These are phyloP conservation scores for Limanda limanda DNA, from an alignment of 2,113 vertebrate species.

Conservation along the genomic window DNA sequence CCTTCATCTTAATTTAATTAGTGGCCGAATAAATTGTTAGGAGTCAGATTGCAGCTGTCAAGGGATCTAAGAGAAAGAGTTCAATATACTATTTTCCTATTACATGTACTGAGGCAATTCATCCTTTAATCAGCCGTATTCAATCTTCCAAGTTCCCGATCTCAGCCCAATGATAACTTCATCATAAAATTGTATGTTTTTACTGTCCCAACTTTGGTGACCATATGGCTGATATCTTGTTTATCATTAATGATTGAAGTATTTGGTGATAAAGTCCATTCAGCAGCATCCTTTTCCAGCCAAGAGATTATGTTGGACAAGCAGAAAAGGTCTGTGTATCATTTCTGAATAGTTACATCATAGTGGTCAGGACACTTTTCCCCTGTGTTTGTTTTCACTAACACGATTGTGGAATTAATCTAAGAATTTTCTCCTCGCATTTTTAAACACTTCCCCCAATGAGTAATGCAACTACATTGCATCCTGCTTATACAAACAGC, in stretches of 20 bases:
- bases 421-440: constrained; percentile 46
- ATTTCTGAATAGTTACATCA: constrained; percentile 68
- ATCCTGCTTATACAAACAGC: constrained; percentile 53
- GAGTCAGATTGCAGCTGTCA: constrained; percentile 28
- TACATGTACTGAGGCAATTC: constrained; percentile 11
- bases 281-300: constrained; percentile 34
- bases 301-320: constrained; percentile 64
- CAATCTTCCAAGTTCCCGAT: constrained; percentile 41
- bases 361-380: constrained; percentile 31
- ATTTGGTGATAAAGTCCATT: constrained; percentile 42
- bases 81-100: constrained; percentile 25
- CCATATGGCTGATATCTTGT: constrained; percentile 39
- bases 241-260: constrained; percentile 56
- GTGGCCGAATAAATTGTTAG: constrained; percentile 38
- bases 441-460: constrained; percentile 48
- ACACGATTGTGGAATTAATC: constrained; percentile 65
- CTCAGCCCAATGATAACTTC: constrained; percentile 18
- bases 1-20: constrained; percentile 47
- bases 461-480: constrained; percentile 34
- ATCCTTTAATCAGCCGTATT: constrained; percentile 28
- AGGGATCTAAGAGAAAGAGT: constrained; percentile 4
- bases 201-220: constrained; percentile 43
- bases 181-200: constrained; percentile 22
- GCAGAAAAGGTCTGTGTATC: constrained; percentile 55
- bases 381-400: constrained; percentile 70